These are phyloP conservation scores for Teinopalpus imperialis DNA, from an alignment of 2,888 invertebrate species.

Conservation along the genomic window DNA sequence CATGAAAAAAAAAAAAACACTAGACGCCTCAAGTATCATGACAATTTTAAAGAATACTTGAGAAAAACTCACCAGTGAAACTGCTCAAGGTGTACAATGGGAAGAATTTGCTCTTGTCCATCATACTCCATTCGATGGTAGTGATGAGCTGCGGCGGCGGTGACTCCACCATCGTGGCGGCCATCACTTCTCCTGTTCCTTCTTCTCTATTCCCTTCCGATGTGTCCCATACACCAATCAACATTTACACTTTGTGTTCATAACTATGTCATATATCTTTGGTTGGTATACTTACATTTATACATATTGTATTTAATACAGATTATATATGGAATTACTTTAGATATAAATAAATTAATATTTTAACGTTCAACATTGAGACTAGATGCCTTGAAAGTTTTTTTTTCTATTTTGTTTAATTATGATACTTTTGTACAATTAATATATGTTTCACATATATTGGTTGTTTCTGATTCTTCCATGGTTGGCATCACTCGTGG, in stretches of 20 bases:
- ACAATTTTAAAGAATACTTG: too few species aligned
- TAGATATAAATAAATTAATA: constrained; percentile 33
- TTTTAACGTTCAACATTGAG: constrained; percentile 34
- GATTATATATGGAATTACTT: constrained; percentile 41
- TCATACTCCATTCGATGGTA: constrained; percentile 98
- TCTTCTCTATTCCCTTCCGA: constrained; percentile 33
- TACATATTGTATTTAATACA: constrained; percentile 42
- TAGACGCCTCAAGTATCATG: too few species aligned
- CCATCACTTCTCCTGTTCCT: too few species aligned
- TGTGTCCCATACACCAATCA: constrained; percentile 47
- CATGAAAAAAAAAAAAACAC: too few species aligned
- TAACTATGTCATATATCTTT: constrained; percentile 28
- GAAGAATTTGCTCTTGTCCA: constrained; percentile 97
- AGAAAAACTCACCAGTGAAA: constrained; percentile 84
- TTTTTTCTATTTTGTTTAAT: constrained; percentile 18
- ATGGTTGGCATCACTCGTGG: constrained; percentile 41
- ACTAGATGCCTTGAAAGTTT: constrained; percentile 40
- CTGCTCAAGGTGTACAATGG: constrained; percentile 95
- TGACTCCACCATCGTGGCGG: constrained; percentile 78
- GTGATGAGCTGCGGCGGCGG: constrained; percentile 85
- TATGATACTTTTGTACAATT: constrained; percentile 48
- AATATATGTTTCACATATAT: constrained; percentile 42
- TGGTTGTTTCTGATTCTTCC: constrained; percentile 51
- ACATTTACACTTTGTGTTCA: constrained; percentile 43
- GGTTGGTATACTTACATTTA: constrained; percentile 29